phyloP scores from a whole-genome alignment of 2,888 invertebrate species.

The Andrena flavipes region DNA sequence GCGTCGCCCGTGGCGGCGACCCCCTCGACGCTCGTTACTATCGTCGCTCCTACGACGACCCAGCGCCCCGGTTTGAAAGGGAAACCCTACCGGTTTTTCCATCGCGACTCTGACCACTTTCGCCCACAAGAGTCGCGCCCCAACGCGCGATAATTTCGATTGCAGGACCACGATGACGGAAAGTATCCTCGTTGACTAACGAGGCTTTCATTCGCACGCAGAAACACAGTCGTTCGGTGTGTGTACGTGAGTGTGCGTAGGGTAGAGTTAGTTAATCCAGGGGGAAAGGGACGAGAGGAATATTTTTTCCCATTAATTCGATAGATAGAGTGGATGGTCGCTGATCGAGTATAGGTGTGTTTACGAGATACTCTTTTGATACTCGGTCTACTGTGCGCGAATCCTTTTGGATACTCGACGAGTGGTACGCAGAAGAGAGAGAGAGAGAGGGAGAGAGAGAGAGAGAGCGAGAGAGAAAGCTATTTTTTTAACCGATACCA shows the following conservation, averaged over 20 bases:
- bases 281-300: neutral
- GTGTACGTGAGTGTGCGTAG: neutral
- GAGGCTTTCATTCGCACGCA: slow-evolving; percentile 57
- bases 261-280: neutral
- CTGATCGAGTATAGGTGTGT: neutral
- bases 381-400: slow-evolving; percentile 26
- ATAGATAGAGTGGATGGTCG: neutral
- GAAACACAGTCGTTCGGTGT: slow-evolving; percentile 32
- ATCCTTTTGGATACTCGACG: slow-evolving; percentile 26
- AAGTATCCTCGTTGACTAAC: slow-evolving; percentile 48
- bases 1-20: slow-evolving; percentile 72
- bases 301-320: slow-evolving; percentile 2
- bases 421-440: slow-evolving; percentile 25
- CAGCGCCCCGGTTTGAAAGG: slow-evolving; percentile 79
- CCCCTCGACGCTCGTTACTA: slow-evolving; percentile 77
- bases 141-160: too few relatives aligned
- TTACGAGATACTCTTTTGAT: slow-evolving; percentile 22
- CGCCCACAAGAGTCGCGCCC: slow-evolving; percentile 6
- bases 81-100: neutral
- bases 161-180: slow-evolving; percentile 57
- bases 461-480: slow-evolving; percentile 34
- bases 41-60: slow-evolving; percentile 79
- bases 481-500: slow-evolving; percentile 66
- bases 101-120: neutral
- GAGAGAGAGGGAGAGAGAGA: slow-evolving; percentile 6